Percentiles rank a stretch among this genome's conserved stretches.
These are phyloP conservation scores for Chirona hameri DNA, from an alignment of 2,888 invertebrate species.

Conservation along the genomic window DNA sequence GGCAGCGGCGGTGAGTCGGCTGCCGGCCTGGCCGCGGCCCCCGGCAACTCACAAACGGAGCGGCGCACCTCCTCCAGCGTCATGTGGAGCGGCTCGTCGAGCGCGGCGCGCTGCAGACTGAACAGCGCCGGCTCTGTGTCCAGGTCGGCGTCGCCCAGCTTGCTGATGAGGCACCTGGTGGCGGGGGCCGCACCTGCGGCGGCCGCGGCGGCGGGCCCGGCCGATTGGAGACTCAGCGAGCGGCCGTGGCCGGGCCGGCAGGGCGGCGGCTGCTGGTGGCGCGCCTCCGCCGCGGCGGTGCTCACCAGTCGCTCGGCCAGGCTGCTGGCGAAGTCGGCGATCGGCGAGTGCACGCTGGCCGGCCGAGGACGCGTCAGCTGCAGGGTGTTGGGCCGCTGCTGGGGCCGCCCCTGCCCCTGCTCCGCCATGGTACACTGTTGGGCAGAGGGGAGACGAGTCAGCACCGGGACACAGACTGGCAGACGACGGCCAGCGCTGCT, in stretches of 20 bases:
- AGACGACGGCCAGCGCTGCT: too few relatives aligned
- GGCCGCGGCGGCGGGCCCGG: not conserved
- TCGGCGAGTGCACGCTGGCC: not conserved
- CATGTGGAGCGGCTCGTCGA: slow-evolving; percentile 36
- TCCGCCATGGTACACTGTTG: too few relatives aligned
- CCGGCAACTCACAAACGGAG: slow-evolving; percentile 34
- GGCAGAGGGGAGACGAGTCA: too few relatives aligned
- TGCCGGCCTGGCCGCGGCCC: not conserved
- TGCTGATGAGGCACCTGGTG: not conserved
- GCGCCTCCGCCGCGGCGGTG: not conserved
- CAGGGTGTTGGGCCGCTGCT: not conserved
- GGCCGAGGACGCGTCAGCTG: not conserved
- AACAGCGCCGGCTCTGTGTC: slow-evolving; percentile 25
- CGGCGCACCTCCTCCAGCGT: slow-evolving; percentile 37
- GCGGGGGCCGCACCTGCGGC: too few relatives aligned
- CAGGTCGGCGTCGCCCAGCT: slow-evolving; percentile 4
- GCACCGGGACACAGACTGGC: too few relatives aligned
- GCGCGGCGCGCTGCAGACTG: not conserved
- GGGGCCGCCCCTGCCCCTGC: not conserved
- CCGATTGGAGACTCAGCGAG: not conserved
- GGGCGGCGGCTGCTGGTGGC: not conserved
- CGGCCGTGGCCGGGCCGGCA: not conserved
- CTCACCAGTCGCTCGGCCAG: not conserved
- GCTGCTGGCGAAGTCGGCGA: not conserved
- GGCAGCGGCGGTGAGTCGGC: not conserved